These are phyloP conservation scores for Campylomormyrus numenius DNA, from an alignment of 2,113 vertebrate genomes.

Conservation along the genomic window DNA sequence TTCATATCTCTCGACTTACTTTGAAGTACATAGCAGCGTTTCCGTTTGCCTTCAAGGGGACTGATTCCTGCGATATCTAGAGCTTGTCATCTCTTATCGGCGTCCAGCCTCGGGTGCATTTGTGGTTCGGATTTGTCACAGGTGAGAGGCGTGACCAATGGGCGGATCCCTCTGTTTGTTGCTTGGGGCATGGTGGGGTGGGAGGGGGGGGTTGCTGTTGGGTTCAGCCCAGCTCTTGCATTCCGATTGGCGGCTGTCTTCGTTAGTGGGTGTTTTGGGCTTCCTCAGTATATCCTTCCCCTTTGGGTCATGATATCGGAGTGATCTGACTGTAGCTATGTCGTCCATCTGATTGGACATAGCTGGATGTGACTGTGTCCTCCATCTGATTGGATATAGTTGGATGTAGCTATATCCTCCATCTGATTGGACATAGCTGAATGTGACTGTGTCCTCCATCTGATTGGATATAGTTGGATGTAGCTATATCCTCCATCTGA, in stretches of 20 bases:
- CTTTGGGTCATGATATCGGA: background rate
- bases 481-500: background rate
- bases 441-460: background rate
- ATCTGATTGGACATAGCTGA: too few relatives aligned
- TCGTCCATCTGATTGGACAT: background rate
- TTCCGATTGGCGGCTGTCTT: background rate
- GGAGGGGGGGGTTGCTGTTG: background rate
- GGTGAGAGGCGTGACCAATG: background rate
- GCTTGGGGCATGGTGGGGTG: background rate
- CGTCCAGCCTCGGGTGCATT: background rate
- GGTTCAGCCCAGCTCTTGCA: background rate
- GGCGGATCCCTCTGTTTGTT: background rate
- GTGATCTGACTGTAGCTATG: background rate
- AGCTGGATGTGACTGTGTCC: too few relatives aligned
- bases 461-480: background rate
- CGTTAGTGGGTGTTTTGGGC: background rate
- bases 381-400: too few relatives aligned
- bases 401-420: background rate
- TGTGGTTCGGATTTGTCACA: constrained; percentile 1
- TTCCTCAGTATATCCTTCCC: background rate
- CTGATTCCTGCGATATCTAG: background rate
- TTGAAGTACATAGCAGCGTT: background rate
- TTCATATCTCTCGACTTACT: background rate
- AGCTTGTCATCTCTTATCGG: constrained; percentile 1
- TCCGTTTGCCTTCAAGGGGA: background rate